Evolutionary conservation across 2,797 vertebrate genomes (phyloP).

Genomic region (Crypturellus tataupa): DNA sequence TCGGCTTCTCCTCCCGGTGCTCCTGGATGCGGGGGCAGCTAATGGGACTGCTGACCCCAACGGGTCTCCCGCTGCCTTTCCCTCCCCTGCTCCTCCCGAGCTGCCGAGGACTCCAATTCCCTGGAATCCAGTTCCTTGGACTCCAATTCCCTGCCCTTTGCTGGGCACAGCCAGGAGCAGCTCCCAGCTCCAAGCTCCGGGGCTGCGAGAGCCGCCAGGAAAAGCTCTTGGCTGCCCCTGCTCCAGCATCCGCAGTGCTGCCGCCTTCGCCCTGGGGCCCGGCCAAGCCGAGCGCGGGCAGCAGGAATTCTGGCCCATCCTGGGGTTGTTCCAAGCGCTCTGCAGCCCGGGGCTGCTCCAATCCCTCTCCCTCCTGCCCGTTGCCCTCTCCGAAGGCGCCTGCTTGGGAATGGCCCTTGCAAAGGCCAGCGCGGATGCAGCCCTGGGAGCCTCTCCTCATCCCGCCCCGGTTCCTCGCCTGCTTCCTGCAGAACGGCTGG

Average conservation of each 20-base stretch:
- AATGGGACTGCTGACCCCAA: background rate
- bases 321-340: background rate
- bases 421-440: background rate
- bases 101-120: background rate
- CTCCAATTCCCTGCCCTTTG: background rate
- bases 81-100: background rate
- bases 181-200: background rate
- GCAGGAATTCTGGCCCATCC: background rate
- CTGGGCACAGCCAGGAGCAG: background rate
- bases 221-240: background rate
- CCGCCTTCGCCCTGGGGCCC: background rate
- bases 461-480: background rate
- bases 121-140: background rate
- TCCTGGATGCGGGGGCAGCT: background rate
- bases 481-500: background rate
- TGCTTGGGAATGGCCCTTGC: background rate
- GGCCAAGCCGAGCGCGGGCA: background rate
- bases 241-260: background rate
- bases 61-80: background rate
- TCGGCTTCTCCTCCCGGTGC: background rate
- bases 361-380: background rate
- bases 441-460: constrained; percentile 4
- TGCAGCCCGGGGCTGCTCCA: background rate
- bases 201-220: background rate
- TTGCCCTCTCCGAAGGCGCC: background rate